Base-by-base conservation (phyloP, 1,140 invertebrate genomes). In the Zaprionus nigranus region DNA sequence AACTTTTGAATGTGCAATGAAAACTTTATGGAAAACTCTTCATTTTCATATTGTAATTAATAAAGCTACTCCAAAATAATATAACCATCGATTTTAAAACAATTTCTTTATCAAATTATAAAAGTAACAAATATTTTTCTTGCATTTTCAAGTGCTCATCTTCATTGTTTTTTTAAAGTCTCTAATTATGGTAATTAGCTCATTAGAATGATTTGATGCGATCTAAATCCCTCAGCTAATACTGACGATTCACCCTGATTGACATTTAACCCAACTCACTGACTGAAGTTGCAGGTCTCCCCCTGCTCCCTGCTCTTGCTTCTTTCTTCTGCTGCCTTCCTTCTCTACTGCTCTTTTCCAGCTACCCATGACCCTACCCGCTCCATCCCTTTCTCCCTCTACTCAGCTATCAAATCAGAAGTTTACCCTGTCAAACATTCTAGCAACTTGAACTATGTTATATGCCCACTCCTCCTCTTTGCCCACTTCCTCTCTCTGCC, bases 381-480 rank as follows among this genome's bases (percentile, higher is more conserved):
- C 46, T 49, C 46, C 46, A 49, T 22, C 20, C 6, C 28, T 30
- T 30, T 40, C 15, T 13, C 22, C 22, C 7, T 24, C 22, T 51
- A 12, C 20, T 13, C 20, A 51, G 20, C 46, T 24, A 51, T 51
- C 46, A 13, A 64, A 36, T 62, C 57, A 59, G 60, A 88, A 88
- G 78, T 86, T 87, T 54, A 54, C 69, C 9, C 84, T 88, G 84
- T 87, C 84, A 82, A 60, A 78, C 64, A 40, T 15, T 60, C 49
- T 56, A n/a, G n/a, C n/a, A n/a, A n/a, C n/a, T n/a, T n/a, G n/a
- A n/a, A n/a, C n/a, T n/a, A n/a, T n/a, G n/a, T n/a, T n/a, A n/a
- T n/a, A n/a, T n/a, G 40, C 20, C 9, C 46, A 4, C n/a, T 49
- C 17, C 17, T 20, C 2, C 46, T 12, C 46, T 22, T 22, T 17